Conservation (phyloP, 2,113 vertebrate genomes). For the Siphamia tubifer region DNA sequence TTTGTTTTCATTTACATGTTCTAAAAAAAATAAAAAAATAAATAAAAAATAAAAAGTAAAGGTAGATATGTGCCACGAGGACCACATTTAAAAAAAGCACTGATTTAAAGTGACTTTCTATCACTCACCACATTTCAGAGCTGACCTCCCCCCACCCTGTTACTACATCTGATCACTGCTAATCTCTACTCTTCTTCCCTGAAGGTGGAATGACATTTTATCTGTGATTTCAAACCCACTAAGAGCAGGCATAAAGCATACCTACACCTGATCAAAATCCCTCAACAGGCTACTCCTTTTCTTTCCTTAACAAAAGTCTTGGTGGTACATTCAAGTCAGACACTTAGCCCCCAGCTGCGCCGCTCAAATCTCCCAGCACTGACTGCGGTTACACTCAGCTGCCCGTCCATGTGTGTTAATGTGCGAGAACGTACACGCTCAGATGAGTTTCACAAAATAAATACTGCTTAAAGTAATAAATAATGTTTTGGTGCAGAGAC, state of each 20-base stretch:
- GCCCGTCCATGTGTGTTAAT: constrained; percentile 2
- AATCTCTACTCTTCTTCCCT: neutral
- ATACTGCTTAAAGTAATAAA: constrained; percentile 28
- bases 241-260: too few species aligned
- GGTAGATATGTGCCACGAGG: too few species aligned
- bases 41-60: too few species aligned
- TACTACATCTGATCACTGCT: neutral
- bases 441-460: constrained; percentile 12
- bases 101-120: too few species aligned
- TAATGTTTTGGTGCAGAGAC: constrained; percentile 20
- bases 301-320: neutral
- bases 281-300: neutral
- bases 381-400: neutral
- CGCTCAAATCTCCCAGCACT: neutral
- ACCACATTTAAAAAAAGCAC: too few species aligned
- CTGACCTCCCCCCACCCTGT: too few species aligned
- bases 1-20: too few species aligned
- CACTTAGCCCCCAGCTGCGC: neutral
- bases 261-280: too few species aligned
- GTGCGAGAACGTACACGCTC: neutral
- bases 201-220: too few species aligned
- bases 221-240: too few species aligned
- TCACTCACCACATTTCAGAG: too few species aligned
- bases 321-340: neutral
- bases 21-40: too few species aligned